Evolutionary conservation across 1,140 invertebrate genomes (phyloP).

Genomic region (Reticulitermes speratus): DNA sequence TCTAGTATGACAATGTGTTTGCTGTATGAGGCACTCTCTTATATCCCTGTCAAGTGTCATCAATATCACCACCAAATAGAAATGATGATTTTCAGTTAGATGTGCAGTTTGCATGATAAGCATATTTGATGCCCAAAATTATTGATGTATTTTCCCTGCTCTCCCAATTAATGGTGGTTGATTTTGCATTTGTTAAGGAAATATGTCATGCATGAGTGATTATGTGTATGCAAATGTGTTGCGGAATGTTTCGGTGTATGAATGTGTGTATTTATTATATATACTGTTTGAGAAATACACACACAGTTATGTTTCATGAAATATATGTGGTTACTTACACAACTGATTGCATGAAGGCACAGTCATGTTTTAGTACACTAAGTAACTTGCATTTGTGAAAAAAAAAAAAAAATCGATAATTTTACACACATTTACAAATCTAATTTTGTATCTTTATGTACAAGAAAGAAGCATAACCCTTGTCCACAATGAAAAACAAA

Average conservation of each 20-base stretch:
- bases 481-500: too few species aligned
- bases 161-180: neutral
- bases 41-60: neutral
- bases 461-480: too few species aligned
- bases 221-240: neutral
- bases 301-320: too few species aligned
- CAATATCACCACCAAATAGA: too few species aligned
- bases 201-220: neutral
- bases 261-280: neutral
- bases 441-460: too few species aligned
- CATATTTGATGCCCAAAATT: neutral
- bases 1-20: neutral
- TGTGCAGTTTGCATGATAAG: neutral
- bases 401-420: too few species aligned
- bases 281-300: neutral
- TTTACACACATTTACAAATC: too few species aligned
- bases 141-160: too few species aligned
- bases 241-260: neutral
- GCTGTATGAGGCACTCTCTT: neutral
- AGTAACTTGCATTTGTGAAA: too few species aligned
- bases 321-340: too few species aligned
- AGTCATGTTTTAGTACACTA: too few species aligned
- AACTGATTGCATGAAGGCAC: too few species aligned
- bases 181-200: constrained; percentile 1
- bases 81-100: neutral